Evolutionary conservation across 2,113 vertebrate genomes (phyloP).

Genomic region (Onychostruthus taczanowskii): DNA sequence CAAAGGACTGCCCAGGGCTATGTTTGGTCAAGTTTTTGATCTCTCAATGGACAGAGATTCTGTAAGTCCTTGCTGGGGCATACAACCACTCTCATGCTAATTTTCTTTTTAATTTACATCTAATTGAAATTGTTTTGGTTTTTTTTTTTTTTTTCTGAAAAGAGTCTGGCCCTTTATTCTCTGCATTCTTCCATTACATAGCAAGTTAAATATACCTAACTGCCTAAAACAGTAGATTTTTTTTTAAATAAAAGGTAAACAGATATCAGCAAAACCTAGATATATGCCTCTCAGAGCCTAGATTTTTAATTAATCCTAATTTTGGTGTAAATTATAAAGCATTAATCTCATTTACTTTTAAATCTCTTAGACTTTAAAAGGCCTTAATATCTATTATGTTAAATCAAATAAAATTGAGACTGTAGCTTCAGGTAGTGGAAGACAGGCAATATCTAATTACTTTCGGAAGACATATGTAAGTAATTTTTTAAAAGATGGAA

Average conservation of each 20-base stretch:
- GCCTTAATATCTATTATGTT: not conserved
- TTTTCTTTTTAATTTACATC: accelerated
- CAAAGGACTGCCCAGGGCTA: not conserved
- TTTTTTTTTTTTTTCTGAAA: not conserved
- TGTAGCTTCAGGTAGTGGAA: not conserved
- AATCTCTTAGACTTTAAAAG: not conserved
- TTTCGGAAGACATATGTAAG: not conserved
- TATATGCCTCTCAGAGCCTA: not conserved
- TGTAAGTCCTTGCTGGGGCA: not conserved
- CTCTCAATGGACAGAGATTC: not conserved
- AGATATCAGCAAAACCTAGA: not conserved
- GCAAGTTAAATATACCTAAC: not conserved
- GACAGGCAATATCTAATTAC: not conserved
- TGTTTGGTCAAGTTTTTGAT: not conserved
- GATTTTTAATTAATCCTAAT: not conserved
- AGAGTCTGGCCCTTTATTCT: not conserved
- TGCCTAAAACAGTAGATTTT: not conserved
- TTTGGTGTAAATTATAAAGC: not conserved
- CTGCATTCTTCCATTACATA: not conserved
- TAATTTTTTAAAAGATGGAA: not conserved
- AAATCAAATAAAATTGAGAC: not conserved
- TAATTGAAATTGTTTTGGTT: no score
- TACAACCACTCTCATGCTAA: accelerated
- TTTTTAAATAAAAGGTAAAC: not conserved
- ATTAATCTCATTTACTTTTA: not conserved